Conservation (phyloP, 2,797 vertebrate genomes). For the Hydrolagus colliei region DNA sequence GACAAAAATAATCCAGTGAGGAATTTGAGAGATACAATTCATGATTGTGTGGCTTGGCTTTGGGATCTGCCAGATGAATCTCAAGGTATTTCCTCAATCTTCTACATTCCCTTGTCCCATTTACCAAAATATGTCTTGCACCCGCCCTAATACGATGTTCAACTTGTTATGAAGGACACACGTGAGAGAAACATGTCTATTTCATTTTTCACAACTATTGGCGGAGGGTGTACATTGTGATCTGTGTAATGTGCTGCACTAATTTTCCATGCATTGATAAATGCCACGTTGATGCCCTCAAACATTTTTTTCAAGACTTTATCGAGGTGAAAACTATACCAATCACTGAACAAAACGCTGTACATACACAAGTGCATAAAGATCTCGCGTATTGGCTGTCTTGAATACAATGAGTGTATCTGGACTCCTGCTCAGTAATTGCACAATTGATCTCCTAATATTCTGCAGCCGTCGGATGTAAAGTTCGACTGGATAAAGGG, state of each 20-base stretch:
- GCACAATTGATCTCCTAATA: too few species aligned
- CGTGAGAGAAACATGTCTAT: conserved; percentile 79
- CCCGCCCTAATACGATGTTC: not conserved
- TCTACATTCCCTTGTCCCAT: too few species aligned
- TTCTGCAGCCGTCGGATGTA: conserved; percentile 83
- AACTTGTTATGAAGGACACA: conserved; percentile 37
- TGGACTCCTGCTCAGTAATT: too few species aligned
- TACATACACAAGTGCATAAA: conserved; percentile 83
- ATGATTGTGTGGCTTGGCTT: too few species aligned
- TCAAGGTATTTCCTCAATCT: too few species aligned
- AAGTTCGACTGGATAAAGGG: conserved; percentile 84
- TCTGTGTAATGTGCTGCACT: conserved; percentile 75
- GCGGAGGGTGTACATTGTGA: too few species aligned
- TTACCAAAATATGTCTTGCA: not conserved
- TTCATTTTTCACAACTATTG: conserved; percentile 82
- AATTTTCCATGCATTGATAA: conserved; percentile 97
- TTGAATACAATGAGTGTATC: conserved; percentile 75
- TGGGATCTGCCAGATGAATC: too few species aligned
- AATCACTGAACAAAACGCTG: conserved; percentile 97
- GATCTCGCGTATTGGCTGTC: conserved; percentile 78
- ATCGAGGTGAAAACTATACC: conserved; percentile 87
- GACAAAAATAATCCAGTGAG: too few species aligned
- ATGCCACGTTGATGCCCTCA: conserved; percentile 70
- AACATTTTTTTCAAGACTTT: conserved; percentile 95
- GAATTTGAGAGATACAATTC: too few species aligned